Percentiles rank a stretch among this genome's conserved stretches.
phyloP scores from a whole-genome alignment of 2,797 vertebrate species.

The Lophotriccus pileatus region DNA sequence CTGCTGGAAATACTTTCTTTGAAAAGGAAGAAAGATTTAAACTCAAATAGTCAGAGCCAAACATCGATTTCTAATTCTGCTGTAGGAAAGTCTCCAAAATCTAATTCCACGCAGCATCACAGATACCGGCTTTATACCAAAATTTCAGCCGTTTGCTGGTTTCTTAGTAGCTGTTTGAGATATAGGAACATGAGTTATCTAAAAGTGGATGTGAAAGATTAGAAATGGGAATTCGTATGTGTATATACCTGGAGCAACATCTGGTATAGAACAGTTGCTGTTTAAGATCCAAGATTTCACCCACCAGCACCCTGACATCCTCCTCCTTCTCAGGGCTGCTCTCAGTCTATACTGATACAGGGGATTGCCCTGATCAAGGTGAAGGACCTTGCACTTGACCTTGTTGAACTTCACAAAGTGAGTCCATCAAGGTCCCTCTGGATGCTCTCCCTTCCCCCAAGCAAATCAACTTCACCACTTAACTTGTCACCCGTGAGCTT shows the following conservation, averaged over 20 bases:
- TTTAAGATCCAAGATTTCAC: background rate
- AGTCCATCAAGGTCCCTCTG: background rate
- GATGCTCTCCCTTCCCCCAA: background rate
- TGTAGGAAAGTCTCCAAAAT: background rate
- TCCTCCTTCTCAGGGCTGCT: background rate
- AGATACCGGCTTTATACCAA: background rate
- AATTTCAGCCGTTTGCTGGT: background rate
- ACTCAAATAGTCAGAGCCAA: background rate
- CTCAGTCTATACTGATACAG: too few species aligned
- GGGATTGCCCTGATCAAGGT: background rate
- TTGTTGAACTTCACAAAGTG: background rate
- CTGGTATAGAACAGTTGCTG: background rate
- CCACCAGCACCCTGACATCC: background rate
- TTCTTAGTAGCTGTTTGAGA: background rate
- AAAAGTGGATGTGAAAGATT: background rate
- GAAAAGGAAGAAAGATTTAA: background rate
- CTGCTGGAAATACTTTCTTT: background rate
- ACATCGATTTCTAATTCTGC: background rate
- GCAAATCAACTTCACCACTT: rapidly evolving
- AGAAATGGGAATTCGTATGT: background rate
- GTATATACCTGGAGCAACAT: background rate
- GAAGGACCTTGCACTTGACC: background rate
- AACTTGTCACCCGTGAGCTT: rapidly evolving
- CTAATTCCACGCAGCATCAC: background rate
- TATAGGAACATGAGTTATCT: background rate